Evolutionary conservation across 2,888 invertebrate genomes (phyloP), one percentile per base, ranked within the genome.

Genomic region (Lasioglossum leucozonium): DNA sequence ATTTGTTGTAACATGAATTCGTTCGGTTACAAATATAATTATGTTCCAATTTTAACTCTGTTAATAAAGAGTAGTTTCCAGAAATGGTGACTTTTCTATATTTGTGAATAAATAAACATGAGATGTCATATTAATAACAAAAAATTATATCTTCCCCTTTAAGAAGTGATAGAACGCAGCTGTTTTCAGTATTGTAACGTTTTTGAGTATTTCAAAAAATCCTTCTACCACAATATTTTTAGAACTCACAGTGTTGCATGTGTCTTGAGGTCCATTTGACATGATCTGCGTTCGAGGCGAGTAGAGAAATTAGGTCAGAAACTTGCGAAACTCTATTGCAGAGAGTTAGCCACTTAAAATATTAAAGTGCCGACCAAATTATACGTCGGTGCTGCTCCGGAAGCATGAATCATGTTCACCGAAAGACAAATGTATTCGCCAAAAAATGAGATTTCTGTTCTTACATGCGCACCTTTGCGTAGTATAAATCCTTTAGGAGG

Each of bases 371-470:
- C 13, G n/a, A 62, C 30, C 37, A 62, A 58, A 71, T 40, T 51
- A 44, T 16, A 76, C 26, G 72, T 65, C 11, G 51, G 26, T 5
- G 18, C 5, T n/a, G n/a, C 40, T 44, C 8, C 22, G 44, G 11
- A 13, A 47, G 51, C 26, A 26, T 30, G 58, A 67, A 40, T 37
- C 75, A 40, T 30, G 22, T 26, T 26, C 26, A 47, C 44, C 58
- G 67, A 18, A 44, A 72, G 75, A 67, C 84, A 40, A 44, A 72
- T 34, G 42, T 71, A 67, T 34, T 5, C 26, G 0, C 6, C 4
- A 37, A 72, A 75, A 65, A 84, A 34, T 79, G 34, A 72, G 78
- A n/a, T 58, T 74, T 42, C 72, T 74, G 8, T 40, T 79, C 67
- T 16, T 72, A 30, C 55, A 37, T 3, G n/a, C 37, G 69, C 58